Conservation (phyloP, 1,140 invertebrate genomes). For the Epicauta chinensis region DNA sequence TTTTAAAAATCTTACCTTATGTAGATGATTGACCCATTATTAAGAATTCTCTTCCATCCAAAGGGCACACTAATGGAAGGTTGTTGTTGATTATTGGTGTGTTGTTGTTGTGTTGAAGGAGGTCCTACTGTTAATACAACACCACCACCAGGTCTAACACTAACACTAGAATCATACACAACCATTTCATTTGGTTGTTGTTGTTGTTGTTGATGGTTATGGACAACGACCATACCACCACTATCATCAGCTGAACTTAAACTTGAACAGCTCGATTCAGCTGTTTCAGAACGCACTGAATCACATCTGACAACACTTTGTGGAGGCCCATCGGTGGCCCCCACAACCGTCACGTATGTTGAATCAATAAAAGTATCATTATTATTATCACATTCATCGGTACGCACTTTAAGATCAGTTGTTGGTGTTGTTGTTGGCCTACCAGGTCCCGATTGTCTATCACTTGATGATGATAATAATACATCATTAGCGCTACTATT, state of each 20-base stretch:
- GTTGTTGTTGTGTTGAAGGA: slow-evolving; percentile 21
- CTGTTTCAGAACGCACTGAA: slow-evolving; percentile 44
- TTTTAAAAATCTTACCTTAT: slow-evolving; percentile 45
- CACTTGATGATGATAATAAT: slow-evolving; percentile 15
- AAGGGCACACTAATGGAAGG: slow-evolving; percentile 45
- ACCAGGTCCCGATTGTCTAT: slow-evolving; percentile 28
- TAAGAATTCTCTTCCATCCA: slow-evolving; percentile 50
- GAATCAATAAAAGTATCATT: slow-evolving; percentile 29
- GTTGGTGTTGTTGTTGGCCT: slow-evolving; percentile 10
- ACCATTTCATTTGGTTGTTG: slow-evolving; percentile 34
- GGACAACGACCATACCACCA: slow-evolving; percentile 30
- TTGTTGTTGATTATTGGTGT: slow-evolving; percentile 21
- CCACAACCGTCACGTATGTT: slow-evolving; percentile 36
- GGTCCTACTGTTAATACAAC: slow-evolving; percentile 34
- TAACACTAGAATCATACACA: slow-evolving; percentile 40
- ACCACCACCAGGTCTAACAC: slow-evolving; percentile 34
- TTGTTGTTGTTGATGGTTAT: slow-evolving; percentile 17
- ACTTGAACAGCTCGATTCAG: slow-evolving; percentile 46
- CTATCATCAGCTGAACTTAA: slow-evolving; percentile 41
- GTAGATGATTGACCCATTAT: slow-evolving; percentile 49
- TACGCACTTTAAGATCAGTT: slow-evolving; percentile 20
- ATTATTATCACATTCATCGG: slow-evolving; percentile 32
- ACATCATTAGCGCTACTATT: slow-evolving; percentile 25
- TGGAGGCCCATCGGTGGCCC: slow-evolving; percentile 28
- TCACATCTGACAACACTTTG: slow-evolving; percentile 39